Base-by-base conservation (phyloP, 2,888 invertebrate genomes). In the Agrotis puta region DNA sequence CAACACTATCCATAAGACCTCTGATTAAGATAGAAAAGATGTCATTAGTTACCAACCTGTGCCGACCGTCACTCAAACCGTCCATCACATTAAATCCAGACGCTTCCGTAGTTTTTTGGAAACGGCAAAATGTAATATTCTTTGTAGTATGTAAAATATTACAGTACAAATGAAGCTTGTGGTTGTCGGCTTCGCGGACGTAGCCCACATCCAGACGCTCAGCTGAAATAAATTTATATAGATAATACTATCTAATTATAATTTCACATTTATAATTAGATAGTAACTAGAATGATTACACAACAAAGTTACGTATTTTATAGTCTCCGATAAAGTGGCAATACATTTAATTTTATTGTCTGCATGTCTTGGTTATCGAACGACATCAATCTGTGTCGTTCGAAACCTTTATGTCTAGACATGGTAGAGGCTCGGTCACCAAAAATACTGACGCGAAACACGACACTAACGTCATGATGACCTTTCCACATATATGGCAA, bases 71-170 rank as follows among this genome's bases (percentile, higher is more conserved):
- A 70, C 96, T 95, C 54, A 96, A 84, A 24, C 96, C 96, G 65
- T 96, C 95, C 56, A 91, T 85, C 6, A 96, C 89, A 75, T 96
- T 95, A 69, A 88, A 96, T 9, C 96, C 96, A 43, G 88, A 80
- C 11, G 86, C 61, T 48, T 89, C 90, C 1, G 90, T 84, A 1
- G 93, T 92, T 82, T 91, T 92, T 80, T 95, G 94, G 82, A 96
- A 96, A 13, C 96, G 93, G 77, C 96, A 96, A 82, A 96, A 96
- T 0, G 94, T 94, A 18, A 96, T 89, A 73, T 92, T 93, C 77
- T 92, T 94, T 3, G 83, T 79, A 0, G 94, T 88, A 62, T 96
- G 92, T 64, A 93, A 77, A 61, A 96, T 91, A 75, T 96, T 96
- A 82, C 96, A 96, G 78, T 93, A 96, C 16, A 96, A 75, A 80